phyloP scores from a whole-genome alignment of 1,140 invertebrate genomes.

The Drosophila chauvacae region DNA sequence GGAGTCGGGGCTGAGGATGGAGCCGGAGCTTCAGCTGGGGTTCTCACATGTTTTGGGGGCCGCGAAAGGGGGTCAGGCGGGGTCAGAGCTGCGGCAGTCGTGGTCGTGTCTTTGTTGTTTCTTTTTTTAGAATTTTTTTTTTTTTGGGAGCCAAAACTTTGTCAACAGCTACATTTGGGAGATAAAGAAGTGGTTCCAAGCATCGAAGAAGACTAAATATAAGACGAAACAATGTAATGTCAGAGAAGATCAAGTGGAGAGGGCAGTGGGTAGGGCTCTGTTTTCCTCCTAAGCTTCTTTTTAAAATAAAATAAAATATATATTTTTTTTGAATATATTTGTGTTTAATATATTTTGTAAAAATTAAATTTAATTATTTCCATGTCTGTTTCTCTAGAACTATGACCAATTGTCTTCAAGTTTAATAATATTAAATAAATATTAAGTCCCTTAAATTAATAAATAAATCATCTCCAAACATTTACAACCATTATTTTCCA shows the following conservation, averaged over 20 bases:
- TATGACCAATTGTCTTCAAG: background rate
- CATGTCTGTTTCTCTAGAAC: background rate
- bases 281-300: background rate
- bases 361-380: background rate
- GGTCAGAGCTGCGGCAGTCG: constrained; percentile 42
- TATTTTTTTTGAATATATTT: background rate
- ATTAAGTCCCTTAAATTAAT: background rate
- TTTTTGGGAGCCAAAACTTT: constrained; percentile 21
- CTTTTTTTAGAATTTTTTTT: background rate
- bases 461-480: background rate
- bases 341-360: too few species aligned
- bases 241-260: background rate
- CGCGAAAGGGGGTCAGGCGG: constrained; percentile 38
- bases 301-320: background rate
- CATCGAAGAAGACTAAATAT: background rate
- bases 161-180: constrained; percentile 24
- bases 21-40: constrained; percentile 4
- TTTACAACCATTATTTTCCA: background rate
- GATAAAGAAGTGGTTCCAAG: constrained; percentile 16
- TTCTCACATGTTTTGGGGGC: constrained; percentile 45
- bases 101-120: constrained; percentile 30
- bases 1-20: constrained; percentile 24
- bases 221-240: background rate
- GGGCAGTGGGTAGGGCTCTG: too few species aligned
- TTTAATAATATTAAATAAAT: background rate